A percentile compares a stretch with the other conserved stretches of the same genome.
phyloP scores from a whole-genome alignment of 2,888 invertebrate species.

The Perdita meconis region DNA sequence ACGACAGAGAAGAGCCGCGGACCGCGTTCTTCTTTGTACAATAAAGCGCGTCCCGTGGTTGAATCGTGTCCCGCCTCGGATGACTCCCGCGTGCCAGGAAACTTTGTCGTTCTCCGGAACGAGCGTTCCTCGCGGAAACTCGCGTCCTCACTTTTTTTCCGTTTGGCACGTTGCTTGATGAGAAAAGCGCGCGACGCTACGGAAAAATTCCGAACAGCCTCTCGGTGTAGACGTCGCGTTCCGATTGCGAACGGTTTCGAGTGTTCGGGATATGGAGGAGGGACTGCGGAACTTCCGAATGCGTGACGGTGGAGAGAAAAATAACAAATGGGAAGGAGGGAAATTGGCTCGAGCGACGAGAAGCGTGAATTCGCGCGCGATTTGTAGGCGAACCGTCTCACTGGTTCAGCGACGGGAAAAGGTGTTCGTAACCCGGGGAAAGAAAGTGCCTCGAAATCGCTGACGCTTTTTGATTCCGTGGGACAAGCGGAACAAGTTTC shows the following conservation, averaged over 20 bases:
- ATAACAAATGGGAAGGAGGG: neutral
- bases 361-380: neutral
- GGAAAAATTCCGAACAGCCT: neutral
- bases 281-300: neutral
- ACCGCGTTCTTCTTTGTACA: slow-evolving; percentile 12
- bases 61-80: neutral
- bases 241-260: neutral
- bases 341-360: neutral
- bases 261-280: neutral
- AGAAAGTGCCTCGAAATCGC: too few relatives aligned
- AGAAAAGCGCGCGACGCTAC: neutral
- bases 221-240: slow-evolving; percentile 5
- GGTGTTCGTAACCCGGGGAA: too few relatives aligned
- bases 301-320: neutral
- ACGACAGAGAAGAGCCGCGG: neutral
- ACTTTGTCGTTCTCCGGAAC: neutral
- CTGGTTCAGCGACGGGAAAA: too few relatives aligned
- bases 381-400: neutral
- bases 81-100: neutral
- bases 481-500: neutral
- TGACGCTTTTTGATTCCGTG: too few relatives aligned
- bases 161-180: slow-evolving; percentile 9
- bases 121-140: neutral
- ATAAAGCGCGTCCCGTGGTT: slow-evolving; percentile 4
- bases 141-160: neutral